Conservation (phyloP, 2,888 invertebrate genomes). For the Rhingia rostrata region DNA sequence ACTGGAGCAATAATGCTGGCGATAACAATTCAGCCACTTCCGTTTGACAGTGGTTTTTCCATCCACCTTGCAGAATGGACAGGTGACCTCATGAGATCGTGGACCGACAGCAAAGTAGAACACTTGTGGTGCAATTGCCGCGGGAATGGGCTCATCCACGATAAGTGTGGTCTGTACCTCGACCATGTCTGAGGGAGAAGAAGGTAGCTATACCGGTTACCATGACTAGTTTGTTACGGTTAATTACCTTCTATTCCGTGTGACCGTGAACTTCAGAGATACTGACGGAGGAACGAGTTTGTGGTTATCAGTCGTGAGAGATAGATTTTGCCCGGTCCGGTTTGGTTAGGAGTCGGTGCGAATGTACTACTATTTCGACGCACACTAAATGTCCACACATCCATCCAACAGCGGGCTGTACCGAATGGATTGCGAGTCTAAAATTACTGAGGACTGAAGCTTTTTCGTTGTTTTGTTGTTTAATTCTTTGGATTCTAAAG, state of each 20-base stretch:
- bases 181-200: slow-evolving; percentile 33
- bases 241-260: slow-evolving; percentile 9
- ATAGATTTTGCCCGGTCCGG: slow-evolving; percentile 14
- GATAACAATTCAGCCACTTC: slow-evolving; percentile 78
- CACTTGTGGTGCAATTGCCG: slow-evolving; percentile 46
- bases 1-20: slow-evolving; percentile 79
- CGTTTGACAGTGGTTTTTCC: slow-evolving; percentile 78
- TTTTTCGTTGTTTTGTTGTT: slow-evolving; percentile 39
- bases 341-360: slow-evolving; percentile 9
- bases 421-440: slow-evolving; percentile 22
- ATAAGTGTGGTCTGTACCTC: slow-evolving; percentile 63
- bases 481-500: slow-evolving; percentile 16
- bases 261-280: slow-evolving; percentile 25
- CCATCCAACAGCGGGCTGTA: slow-evolving; percentile 11
- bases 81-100: slow-evolving; percentile 79
- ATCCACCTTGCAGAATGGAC: slow-evolving; percentile 79
- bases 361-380: slow-evolving; percentile 27
- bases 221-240: neutral
- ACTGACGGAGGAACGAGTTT: slow-evolving; percentile 27
- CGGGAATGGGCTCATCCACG: slow-evolving; percentile 45
- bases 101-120: slow-evolving; percentile 81
- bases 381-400: slow-evolving; percentile 31
- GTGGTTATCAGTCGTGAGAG: neutral
- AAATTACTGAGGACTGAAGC: slow-evolving; percentile 28
- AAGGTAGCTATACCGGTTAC: too few relatives aligned